phyloP scores from a whole-genome alignment of 2,888 invertebrate genomes.

The Eristalinus sepulchralis region DNA sequence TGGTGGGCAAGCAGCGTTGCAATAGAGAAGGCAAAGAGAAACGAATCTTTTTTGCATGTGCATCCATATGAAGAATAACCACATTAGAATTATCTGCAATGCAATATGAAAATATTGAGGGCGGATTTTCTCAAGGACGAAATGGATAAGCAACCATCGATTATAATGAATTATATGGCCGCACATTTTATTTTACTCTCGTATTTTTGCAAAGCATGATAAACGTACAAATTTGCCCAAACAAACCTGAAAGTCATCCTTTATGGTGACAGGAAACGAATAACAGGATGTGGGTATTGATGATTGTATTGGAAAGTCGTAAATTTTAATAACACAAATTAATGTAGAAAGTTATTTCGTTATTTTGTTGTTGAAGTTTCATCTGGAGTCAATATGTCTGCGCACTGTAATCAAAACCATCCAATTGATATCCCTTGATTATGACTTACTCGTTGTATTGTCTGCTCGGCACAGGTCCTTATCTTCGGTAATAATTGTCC shows the following conservation, averaged over 20 bases:
- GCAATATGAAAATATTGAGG: neutral
- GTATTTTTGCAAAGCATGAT: neutral
- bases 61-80: neutral
- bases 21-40: neutral
- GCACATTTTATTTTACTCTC: neutral
- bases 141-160: neutral
- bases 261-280: neutral
- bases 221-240: neutral
- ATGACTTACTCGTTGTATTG: neutral
- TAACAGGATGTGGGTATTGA: neutral
- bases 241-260: neutral
- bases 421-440: neutral
- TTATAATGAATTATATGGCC: neutral
- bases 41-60: neutral
- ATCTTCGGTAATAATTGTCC: constrained; percentile 1
- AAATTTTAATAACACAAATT: constrained; percentile 6
- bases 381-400: constrained; percentile 3
- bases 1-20: neutral
- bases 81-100: neutral
- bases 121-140: neutral
- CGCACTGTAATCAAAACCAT: neutral
- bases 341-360: neutral
- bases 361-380: neutral
- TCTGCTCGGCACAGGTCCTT: neutral
- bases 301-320: constrained; percentile 7